Conservation (phyloP, 2,113 vertebrate genomes). For the Sprattus sprattus region DNA sequence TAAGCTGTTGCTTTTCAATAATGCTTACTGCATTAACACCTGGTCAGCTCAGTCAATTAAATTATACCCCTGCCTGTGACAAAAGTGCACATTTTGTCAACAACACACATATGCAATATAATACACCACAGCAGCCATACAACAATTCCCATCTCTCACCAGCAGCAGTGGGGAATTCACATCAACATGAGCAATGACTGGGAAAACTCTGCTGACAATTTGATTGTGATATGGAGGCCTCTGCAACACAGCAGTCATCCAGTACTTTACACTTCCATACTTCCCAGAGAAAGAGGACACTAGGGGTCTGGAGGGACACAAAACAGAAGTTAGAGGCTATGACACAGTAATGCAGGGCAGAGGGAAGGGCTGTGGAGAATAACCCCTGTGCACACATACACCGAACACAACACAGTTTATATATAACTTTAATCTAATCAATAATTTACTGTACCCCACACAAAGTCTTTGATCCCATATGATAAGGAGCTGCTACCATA, state of each 20-base stretch:
- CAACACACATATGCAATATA: no score
- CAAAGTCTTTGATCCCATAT: background rate
- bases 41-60: no score
- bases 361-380: background rate
- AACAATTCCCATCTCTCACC: slow-evolving; percentile 60
- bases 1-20: no score
- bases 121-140: background rate
- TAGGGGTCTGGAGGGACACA: slow-evolving; percentile 68
- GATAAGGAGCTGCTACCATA: background rate
- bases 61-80: no score
- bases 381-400: background rate
- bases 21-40: no score
- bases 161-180: slow-evolving; percentile 76
- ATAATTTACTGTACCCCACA: background rate
- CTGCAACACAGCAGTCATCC: slow-evolving; percentile 71
- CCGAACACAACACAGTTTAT: background rate
- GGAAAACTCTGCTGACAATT: slow-evolving; percentile 72
- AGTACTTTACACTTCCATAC: slow-evolving; percentile 77
- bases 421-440: background rate
- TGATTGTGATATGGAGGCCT: slow-evolving; percentile 66
- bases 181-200: slow-evolving; percentile 75
- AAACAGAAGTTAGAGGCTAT: background rate
- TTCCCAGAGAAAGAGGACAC: slow-evolving; percentile 79
- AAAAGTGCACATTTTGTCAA: no score
- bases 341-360: background rate